Evolutionary conservation across 1,140 invertebrate genomes (phyloP), one percentile per base, ranked within the genome.

Genomic region (Orchesella cincta): DNA sequence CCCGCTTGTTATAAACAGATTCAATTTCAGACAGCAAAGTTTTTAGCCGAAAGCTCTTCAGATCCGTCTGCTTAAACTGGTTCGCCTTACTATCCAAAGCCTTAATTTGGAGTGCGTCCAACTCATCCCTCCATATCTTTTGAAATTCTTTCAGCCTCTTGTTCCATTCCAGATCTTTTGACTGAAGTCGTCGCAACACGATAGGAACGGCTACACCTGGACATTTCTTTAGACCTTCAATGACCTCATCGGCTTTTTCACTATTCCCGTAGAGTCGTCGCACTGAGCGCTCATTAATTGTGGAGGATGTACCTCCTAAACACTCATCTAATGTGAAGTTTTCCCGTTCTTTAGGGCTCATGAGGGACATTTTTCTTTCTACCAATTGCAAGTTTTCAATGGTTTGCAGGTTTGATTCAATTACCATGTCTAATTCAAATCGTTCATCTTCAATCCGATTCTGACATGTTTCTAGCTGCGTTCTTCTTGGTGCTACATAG

Each of bases 121-220:
- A n/a, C n/a, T n/a, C n/a, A n/a, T n/a, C n/a, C n/a, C n/a, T n/a
- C n/a, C n/a, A n/a, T n/a, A n/a, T n/a, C n/a, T n/a, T n/a, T n/a
- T n/a, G n/a, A n/a, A n/a, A n/a, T n/a, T n/a, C n/a, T n/a, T n/a
- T n/a, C n/a, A n/a, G 80, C 79, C 34, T 81, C 80, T 16, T 76
- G 26, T n/a, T 89, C 97, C 98, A 99, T 84, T 99, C 98, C 83
- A 96, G 94, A 84, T 99, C 97, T 85, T 99, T 99, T 1, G 93
- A 91, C 85, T 97, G 98, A 20, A 99, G 87, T 64, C 97, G 87
- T 81, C 94, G 89, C 18, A 99, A 86, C 5, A 99, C 96, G 20
- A 98, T 90, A 0, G 96, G 95, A 28, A 99, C 94, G 1, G 96
- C 95, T 51, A 97, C 92, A 1, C 90, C 88, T 0, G 98, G 97